Evolutionary conservation across 2,113 vertebrate genomes (phyloP).

Genomic region (Pomatorhinus ruficollis): DNA sequence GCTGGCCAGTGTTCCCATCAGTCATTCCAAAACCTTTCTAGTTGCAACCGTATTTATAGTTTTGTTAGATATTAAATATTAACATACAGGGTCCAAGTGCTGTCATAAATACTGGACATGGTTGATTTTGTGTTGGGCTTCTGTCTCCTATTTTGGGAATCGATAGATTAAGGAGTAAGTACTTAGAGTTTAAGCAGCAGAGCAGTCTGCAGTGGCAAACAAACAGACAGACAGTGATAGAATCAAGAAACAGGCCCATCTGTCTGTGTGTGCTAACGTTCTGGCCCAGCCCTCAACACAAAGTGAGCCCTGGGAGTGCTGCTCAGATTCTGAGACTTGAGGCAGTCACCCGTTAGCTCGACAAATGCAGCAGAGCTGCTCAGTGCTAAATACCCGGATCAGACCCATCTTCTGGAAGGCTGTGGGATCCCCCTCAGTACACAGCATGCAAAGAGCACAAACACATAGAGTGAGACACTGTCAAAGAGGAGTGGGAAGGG

Average conservation of each 20-base stretch:
- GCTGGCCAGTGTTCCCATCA: not conserved
- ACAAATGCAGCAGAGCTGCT: not conserved
- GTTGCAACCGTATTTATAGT: not conserved
- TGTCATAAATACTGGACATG: not conserved
- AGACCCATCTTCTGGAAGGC: not conserved
- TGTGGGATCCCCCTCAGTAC: not conserved
- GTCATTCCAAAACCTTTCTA: not conserved
- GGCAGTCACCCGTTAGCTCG: fast-evolving
- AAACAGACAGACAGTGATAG: not conserved
- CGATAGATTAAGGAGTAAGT: not conserved
- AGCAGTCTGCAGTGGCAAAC: not conserved
- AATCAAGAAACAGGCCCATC: not conserved
- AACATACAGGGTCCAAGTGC: not conserved
- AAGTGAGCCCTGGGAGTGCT: not conserved
- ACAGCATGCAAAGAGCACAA: not conserved
- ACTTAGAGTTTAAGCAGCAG: not conserved
- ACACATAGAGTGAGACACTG: not conserved
- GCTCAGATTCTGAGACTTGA: not conserved
- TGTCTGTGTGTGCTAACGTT: not conserved
- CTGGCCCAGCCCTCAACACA: not conserved
- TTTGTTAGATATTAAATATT: not conserved
- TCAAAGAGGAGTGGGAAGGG: not conserved
- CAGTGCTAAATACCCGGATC: fast-evolving
- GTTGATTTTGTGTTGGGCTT: not conserved
- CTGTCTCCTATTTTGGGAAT: not conserved